Evolutionary conservation across 35 echinoderm and acorn worm species (phyloP).

Genomic region (Eucidaris tribuloides): DNA sequence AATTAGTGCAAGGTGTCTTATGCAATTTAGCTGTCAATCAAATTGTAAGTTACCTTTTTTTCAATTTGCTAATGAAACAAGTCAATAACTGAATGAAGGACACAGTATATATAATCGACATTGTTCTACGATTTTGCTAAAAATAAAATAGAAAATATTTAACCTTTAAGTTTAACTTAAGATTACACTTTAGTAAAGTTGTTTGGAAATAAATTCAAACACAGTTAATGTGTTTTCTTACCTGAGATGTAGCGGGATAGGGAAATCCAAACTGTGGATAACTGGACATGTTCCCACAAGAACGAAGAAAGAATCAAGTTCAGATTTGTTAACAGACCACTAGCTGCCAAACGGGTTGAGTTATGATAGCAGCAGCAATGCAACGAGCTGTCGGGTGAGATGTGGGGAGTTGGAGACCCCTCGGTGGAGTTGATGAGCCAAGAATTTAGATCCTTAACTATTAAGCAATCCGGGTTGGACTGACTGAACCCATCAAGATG

Average conservation of each 20-base stretch:
- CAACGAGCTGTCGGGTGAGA: too few species aligned
- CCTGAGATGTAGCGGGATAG: slow-evolving; percentile 72
- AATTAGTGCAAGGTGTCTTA: too few species aligned
- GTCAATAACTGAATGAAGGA: not conserved
- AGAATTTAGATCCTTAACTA: not conserved
- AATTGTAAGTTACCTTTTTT: too few species aligned
- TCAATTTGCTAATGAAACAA: not conserved
- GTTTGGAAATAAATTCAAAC: not conserved
- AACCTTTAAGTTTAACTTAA: not conserved
- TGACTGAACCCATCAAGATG: too few species aligned
- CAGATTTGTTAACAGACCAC: not conserved
- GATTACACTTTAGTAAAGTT: not conserved
- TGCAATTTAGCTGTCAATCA: too few species aligned
- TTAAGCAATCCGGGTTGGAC: too few species aligned
- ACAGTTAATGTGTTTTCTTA: not conserved
- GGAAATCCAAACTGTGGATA: slow-evolving; percentile 65
- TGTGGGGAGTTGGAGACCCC: too few species aligned
- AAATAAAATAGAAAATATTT: not conserved
- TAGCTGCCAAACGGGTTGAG: not conserved
- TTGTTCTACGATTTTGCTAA: not conserved
- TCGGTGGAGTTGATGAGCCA: not conserved
- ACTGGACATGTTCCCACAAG: slow-evolving; percentile 45
- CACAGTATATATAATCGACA: not conserved
- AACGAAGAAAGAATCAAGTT: not conserved
- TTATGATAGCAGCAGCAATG: too few species aligned